Evolutionary conservation across 2,888 invertebrate species (phyloP).

Genomic region (Thera britannica): DNA sequence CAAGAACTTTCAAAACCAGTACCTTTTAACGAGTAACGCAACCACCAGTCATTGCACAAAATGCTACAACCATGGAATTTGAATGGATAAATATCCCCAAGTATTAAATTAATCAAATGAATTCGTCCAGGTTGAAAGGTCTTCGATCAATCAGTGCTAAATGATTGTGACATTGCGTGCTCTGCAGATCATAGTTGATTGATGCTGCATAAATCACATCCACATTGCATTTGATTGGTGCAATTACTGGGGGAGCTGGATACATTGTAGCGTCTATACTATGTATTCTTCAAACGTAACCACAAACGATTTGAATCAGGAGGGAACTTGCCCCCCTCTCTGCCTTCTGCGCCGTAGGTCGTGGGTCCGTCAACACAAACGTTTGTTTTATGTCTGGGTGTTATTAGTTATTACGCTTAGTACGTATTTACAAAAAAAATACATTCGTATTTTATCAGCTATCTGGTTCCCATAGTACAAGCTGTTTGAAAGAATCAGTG

Average conservation of each 20-base stretch:
- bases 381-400: too few species aligned
- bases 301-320: too few species aligned
- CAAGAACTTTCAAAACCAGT: conserved; percentile 36
- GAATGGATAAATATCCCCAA: neutral
- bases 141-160: conserved; percentile 19
- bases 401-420: too few species aligned
- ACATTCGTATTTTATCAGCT: too few species aligned
- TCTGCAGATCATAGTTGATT: conserved; percentile 19
- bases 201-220: conserved; percentile 25
- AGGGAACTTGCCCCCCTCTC: neutral
- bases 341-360: too few species aligned
- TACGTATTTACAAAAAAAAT: too few species aligned
- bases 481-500: too few species aligned
- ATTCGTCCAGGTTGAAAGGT: conserved; percentile 21
- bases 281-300: neutral
- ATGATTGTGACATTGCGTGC: conserved; percentile 28
- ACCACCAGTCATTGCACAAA: conserved; percentile 8
- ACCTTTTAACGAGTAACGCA: conserved; percentile 18
- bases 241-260: neutral
- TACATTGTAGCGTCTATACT: neutral
- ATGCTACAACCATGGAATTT: conserved; percentile 7
- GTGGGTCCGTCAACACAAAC: too few species aligned
- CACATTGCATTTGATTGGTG: conserved; percentile 20
- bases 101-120: conserved; percentile 3
- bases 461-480: neutral